phyloP scores from a whole-genome alignment of 2,888 invertebrate species.

The Amphipyra tragopoginis region DNA sequence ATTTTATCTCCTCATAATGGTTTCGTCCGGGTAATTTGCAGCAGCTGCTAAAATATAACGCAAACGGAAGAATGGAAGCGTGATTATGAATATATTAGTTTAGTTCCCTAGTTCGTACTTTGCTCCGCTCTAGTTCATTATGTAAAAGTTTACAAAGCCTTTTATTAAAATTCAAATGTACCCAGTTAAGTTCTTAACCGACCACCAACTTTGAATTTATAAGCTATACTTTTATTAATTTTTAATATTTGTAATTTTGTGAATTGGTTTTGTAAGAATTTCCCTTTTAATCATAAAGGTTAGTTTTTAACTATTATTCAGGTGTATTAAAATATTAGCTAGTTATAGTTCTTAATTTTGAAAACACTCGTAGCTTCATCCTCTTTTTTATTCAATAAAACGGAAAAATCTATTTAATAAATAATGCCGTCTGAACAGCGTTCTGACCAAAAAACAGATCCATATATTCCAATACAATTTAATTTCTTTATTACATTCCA shows the following conservation, averaged over 20 bases:
- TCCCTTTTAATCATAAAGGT: too few relatives aligned
- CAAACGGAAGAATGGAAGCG: constrained; percentile 56
- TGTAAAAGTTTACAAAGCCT: constrained; percentile 48
- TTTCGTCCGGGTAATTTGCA: constrained; percentile 20
- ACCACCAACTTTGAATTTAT: constrained; percentile 35
- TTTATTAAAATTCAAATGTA: constrained; percentile 53
- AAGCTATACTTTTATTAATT: constrained; percentile 16
- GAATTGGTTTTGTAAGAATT: too few relatives aligned
- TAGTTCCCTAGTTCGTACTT: constrained; percentile 49
- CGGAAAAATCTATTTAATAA: too few relatives aligned
- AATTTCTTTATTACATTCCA: too few relatives aligned
- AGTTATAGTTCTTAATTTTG: too few relatives aligned
- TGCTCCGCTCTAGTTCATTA: constrained; percentile 34
- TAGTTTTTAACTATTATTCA: too few relatives aligned
- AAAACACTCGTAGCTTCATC: too few relatives aligned
- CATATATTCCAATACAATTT: too few relatives aligned
- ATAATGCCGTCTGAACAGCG: too few relatives aligned
- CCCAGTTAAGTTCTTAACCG: constrained; percentile 47
- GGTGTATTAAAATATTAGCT: too few relatives aligned
- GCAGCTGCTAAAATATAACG: constrained; percentile 39
- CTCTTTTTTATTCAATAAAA: too few relatives aligned
- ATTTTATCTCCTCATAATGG: constrained; percentile 9
- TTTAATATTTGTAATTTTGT: not conserved
- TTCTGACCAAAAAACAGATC: too few relatives aligned
- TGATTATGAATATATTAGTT: constrained; percentile 79